Conservation (phyloP, 1,140 invertebrate species). For the Bombus waltoni region DNA sequence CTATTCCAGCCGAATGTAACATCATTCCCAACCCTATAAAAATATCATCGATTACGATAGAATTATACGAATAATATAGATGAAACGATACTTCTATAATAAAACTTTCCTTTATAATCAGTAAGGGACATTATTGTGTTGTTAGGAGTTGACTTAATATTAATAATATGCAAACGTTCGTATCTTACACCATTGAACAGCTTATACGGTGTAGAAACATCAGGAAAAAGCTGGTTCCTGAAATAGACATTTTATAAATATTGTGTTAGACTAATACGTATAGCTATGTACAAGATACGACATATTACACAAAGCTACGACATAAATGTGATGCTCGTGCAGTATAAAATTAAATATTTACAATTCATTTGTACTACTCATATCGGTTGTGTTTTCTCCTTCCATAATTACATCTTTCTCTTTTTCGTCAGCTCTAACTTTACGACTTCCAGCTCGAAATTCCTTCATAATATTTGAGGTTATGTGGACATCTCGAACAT, state of each 20-base stretch:
- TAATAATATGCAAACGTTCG: constrained; percentile 90
- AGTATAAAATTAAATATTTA: neutral
- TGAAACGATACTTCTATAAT: neutral
- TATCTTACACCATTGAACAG: constrained; percentile 89
- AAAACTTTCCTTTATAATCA: constrained; percentile 77
- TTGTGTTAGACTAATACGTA: too few species aligned
- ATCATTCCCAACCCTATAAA: constrained; percentile 83
- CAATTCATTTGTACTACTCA: fast-evolving
- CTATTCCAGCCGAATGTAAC: constrained; percentile 90
- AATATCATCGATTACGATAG: neutral
- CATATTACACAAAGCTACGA: too few species aligned
- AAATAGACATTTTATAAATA: neutral
- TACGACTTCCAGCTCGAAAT: neutral
- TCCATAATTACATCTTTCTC: neutral
- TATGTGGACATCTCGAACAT: constrained; percentile 15
- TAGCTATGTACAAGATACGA: neutral
- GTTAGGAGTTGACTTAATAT: constrained; percentile 91
- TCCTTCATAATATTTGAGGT: constrained; percentile 15
- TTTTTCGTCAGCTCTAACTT: neutral
- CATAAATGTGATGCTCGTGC: neutral
- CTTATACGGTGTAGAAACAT: neutral
- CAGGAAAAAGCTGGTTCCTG: neutral
- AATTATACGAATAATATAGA: too few species aligned
- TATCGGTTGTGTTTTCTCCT: neutral
- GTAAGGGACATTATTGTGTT: constrained; percentile 93